These are phyloP conservation scores for Chloroceryle inda DNA, from an alignment of 2,797 vertebrate species.

Conservation along the genomic window DNA sequence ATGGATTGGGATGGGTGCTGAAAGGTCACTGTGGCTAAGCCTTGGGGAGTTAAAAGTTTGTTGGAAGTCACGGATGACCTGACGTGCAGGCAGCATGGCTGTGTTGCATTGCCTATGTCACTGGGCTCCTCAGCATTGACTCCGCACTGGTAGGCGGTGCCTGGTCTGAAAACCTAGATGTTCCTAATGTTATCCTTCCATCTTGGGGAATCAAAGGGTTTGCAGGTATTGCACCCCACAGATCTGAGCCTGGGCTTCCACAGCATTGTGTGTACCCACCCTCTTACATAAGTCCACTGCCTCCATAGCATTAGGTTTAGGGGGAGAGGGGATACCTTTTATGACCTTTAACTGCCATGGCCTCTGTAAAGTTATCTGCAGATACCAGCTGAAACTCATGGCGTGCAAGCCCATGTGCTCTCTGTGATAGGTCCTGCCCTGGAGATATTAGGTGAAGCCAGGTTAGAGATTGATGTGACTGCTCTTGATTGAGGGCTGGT, in stretches of 20 bases:
- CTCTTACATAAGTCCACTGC: neutral
- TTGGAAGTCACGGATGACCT: neutral
- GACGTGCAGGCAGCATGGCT: rapidly evolving
- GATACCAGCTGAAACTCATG: neutral
- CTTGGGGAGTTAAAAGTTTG: neutral
- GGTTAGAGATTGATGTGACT: neutral
- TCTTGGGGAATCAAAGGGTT: neutral
- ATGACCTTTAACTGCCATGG: neutral
- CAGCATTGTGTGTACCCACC: neutral
- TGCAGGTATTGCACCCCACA: neutral
- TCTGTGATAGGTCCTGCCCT: neutral
- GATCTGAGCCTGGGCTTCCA: neutral
- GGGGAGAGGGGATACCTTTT: neutral
- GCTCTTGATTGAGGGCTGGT: neutral
- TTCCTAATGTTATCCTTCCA: neutral
- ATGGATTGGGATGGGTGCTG: neutral
- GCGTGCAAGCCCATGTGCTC: neutral
- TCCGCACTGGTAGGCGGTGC: no score
- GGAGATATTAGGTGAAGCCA: neutral
- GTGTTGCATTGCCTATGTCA: neutral
- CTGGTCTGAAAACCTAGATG: neutral
- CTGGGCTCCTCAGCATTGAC: neutral
- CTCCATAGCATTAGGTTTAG: neutral
- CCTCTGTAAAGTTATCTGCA: neutral
- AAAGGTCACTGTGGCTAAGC: neutral